Evolutionary conservation across 2,888 invertebrate genomes (phyloP).

Genomic region (Eurytoma adleriae): DNA sequence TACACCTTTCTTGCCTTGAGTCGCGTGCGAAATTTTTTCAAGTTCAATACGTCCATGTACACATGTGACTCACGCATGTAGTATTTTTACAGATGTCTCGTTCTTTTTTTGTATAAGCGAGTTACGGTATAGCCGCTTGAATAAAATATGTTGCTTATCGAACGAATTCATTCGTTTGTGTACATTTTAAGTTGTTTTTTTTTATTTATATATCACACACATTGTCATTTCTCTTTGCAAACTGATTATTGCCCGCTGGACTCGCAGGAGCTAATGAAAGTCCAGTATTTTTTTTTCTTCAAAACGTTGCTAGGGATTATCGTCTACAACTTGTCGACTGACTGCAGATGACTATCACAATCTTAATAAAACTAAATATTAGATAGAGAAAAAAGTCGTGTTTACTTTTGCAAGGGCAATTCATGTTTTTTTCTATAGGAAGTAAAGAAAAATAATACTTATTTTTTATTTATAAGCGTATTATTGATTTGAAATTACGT

Average conservation of each 20-base stretch:
- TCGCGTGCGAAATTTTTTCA: constrained; percentile 10
- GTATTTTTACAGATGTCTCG: not conserved
- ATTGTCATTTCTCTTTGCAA: constrained; percentile 40
- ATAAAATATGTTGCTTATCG: not conserved
- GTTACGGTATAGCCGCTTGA: too few species aligned
- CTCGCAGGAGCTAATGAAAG: constrained; percentile 14
- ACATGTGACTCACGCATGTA: not conserved
- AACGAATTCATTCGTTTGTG: constrained; percentile 31
- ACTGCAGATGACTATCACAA: constrained; percentile 57
- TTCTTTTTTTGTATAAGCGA: not conserved
- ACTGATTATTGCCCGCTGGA: constrained; percentile 31
- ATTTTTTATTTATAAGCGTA: constrained; percentile 35
- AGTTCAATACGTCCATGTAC: constrained; percentile 12
- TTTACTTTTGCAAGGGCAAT: constrained; percentile 39
- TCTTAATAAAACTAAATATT: constrained; percentile 45
- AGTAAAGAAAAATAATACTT: constrained; percentile 24
- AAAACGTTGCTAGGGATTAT: constrained; percentile 33
- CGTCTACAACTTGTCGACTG: constrained; percentile 49
- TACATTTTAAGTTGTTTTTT: not conserved
- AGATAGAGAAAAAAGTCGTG: constrained; percentile 42
- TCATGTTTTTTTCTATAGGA: constrained; percentile 31
- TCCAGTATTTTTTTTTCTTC: constrained; percentile 39
- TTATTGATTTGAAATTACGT: constrained; percentile 28
- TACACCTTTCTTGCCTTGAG: constrained; percentile 10
- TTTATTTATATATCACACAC: constrained; percentile 36